Evolutionary conservation across 2,113 vertebrate genomes (phyloP).

Genomic region (Scomber scombrus): DNA sequence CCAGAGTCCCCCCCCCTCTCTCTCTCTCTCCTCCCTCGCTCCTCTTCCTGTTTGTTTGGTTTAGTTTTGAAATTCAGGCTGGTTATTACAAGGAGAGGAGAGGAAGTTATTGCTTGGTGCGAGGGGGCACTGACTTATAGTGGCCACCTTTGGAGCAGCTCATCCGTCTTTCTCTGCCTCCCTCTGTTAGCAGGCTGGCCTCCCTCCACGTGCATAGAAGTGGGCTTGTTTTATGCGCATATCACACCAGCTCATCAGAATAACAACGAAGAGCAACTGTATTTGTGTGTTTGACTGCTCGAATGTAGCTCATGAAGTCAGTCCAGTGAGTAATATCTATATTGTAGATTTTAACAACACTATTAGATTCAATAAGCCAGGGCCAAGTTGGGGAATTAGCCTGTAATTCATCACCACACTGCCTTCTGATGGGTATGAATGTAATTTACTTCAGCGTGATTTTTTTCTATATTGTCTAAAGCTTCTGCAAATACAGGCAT

Average conservation of each 20-base stretch:
- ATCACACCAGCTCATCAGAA: slow-evolving; percentile 7
- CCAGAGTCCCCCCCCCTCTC: slow-evolving; percentile 36
- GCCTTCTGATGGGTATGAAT: slow-evolving; percentile 35
- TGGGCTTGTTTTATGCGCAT: slow-evolving; percentile 15
- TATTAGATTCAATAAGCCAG: slow-evolving; percentile 59
- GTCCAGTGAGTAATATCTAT: slow-evolving; percentile 19
- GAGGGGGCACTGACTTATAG: slow-evolving; percentile 65
- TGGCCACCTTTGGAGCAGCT: slow-evolving; percentile 57
- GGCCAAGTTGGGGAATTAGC: slow-evolving; percentile 38
- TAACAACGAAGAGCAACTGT: background rate
- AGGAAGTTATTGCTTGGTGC: slow-evolving; percentile 80
- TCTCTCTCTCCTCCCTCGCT: background rate
- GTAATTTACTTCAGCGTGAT: slow-evolving; percentile 56
- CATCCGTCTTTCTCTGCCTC: slow-evolving; percentile 48
- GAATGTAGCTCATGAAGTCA: slow-evolving; percentile 19
- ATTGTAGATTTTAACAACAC: slow-evolving; percentile 50
- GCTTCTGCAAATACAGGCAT: slow-evolving; percentile 66
- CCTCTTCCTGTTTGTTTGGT: slow-evolving; percentile 67
- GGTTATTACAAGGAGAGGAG: slow-evolving; percentile 79
- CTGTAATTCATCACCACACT: slow-evolving; percentile 51
- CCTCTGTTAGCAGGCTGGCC: slow-evolving; percentile 2
- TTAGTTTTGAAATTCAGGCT: slow-evolving; percentile 73
- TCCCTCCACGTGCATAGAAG: background rate
- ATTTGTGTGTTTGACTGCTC: background rate
- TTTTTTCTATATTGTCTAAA: slow-evolving; percentile 64